phyloP scores from a whole-genome alignment of 2,797 vertebrate genomes.

The Urosaurus nigricauda region DNA sequence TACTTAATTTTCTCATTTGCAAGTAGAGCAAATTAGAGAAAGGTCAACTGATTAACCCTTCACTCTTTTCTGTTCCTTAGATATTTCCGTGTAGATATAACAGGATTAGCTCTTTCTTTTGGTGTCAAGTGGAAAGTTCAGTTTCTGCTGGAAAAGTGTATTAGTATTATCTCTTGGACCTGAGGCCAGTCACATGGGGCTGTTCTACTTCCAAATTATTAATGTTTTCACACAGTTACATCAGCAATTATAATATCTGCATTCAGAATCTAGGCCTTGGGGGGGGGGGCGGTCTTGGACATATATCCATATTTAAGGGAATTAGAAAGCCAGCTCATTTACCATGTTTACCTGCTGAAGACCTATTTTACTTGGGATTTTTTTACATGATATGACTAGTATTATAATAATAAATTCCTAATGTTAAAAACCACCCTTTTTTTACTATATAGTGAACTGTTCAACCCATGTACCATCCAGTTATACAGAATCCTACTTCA shows the following conservation, averaged over 20 bases:
- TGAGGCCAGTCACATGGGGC: neutral
- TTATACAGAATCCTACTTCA: no score
- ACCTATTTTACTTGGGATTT: neutral
- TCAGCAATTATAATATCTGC: neutral
- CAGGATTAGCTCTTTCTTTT: constrained; percentile 2
- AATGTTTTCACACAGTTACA: neutral
- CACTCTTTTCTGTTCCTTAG: neutral
- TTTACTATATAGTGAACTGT: neutral
- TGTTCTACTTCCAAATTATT: neutral
- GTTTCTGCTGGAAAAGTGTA: neutral
- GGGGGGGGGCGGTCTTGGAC: no score
- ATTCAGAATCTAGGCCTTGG: neutral
- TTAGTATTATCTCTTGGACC: constrained; percentile 5
- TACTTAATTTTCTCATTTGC: constrained; percentile 6
- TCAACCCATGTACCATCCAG: neutral
- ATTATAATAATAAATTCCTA: neutral
- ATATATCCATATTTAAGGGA: no score
- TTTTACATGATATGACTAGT: no score
- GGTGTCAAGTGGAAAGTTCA: neutral
- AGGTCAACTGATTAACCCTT: neutral
- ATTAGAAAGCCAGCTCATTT: no score
- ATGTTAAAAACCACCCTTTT: neutral
- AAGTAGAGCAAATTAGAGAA: constrained; percentile 6
- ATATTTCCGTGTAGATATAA: neutral
- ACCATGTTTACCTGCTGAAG: no score